Percentiles rank a stretch among this genome's conserved stretches.
Evolutionary conservation across 2,113 vertebrate genomes (phyloP).

Genomic region (Phoenicopterus ruber): DNA sequence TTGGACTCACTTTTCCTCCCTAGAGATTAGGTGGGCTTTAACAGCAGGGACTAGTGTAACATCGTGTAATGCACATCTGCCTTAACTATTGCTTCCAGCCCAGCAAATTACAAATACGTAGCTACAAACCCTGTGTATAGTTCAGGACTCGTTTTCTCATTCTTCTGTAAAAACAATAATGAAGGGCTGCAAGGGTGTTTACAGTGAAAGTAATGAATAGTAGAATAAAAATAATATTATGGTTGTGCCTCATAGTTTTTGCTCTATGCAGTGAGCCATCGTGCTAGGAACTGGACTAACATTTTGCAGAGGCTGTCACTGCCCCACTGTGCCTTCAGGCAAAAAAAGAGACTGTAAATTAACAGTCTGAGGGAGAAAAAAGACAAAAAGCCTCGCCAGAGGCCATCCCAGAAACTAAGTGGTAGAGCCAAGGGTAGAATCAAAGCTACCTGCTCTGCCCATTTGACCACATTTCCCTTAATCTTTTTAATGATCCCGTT

Average conservation of each 20-base stretch:
- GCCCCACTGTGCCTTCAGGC: slow-evolving; percentile 48
- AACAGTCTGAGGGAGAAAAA: slow-evolving; percentile 45
- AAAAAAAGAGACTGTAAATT: slow-evolving; percentile 38
- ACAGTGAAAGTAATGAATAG: slow-evolving; percentile 31
- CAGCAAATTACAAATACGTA: not conserved
- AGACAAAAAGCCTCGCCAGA: slow-evolving; percentile 45
- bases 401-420: slow-evolving; percentile 53
- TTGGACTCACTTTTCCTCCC: not conserved
- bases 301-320: slow-evolving; percentile 47
- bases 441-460: slow-evolving; percentile 24
- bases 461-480: slow-evolving; percentile 15
- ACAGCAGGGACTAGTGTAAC: not conserved
- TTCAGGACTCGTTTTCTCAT: not conserved
- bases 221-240: slow-evolving; percentile 49
- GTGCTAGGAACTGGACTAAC: slow-evolving; percentile 30
- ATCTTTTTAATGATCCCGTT: not conserved
- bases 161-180: not conserved
- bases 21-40: not conserved
- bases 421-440: slow-evolving; percentile 17
- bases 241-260: slow-evolving; percentile 1
- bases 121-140: not conserved
- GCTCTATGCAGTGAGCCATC: not conserved
- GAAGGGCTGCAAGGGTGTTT: not conserved
- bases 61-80: not conserved
- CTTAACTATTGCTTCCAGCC: not conserved